phyloP scores from a whole-genome alignment of 1,140 invertebrate genomes.

The Argopecten irradians region DNA sequence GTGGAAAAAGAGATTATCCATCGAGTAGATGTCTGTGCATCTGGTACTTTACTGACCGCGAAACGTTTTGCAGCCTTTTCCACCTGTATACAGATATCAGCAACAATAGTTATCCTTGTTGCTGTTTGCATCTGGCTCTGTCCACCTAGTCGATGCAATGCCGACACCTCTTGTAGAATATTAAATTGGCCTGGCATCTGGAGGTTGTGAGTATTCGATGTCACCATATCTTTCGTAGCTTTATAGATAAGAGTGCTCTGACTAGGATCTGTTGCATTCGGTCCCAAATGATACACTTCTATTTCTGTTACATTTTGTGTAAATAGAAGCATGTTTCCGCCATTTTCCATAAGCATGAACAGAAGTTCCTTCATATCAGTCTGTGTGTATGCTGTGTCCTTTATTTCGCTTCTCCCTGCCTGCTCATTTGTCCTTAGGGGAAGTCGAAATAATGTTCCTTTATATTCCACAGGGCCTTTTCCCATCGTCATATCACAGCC shows the following conservation, averaged over 20 bases:
- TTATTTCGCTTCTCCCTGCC: conserved; percentile 68
- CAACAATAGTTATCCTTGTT: neutral
- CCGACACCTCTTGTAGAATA: neutral
- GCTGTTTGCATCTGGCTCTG: neutral
- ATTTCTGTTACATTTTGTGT: conserved; percentile 70
- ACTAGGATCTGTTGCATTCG: conserved; percentile 43
- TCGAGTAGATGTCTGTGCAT: neutral
- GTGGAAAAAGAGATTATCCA: conserved; percentile 59
- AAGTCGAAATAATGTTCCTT: conserved; percentile 68
- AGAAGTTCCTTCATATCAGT: conserved; percentile 66
- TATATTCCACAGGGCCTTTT: conserved; percentile 26
- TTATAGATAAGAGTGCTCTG: neutral
- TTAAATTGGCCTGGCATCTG: neutral
- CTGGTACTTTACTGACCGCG: neutral
- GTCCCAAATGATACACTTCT: conserved; percentile 64
- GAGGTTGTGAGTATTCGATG: neutral
- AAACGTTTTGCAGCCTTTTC: neutral
- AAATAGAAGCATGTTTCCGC: conserved; percentile 69
- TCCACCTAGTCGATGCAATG: neutral
- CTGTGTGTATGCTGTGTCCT: conserved; percentile 58
- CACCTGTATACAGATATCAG: neutral
- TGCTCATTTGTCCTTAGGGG: conserved; percentile 66
- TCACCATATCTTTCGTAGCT: conserved; percentile 10
- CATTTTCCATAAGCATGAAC: conserved; percentile 58
- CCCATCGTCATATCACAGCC: conserved; percentile 49